Percentiles rank a stretch among this genome's conserved stretches.
phyloP scores from a whole-genome alignment of 2,113 vertebrate genomes.

The Hippoglossus stenolepis region DNA sequence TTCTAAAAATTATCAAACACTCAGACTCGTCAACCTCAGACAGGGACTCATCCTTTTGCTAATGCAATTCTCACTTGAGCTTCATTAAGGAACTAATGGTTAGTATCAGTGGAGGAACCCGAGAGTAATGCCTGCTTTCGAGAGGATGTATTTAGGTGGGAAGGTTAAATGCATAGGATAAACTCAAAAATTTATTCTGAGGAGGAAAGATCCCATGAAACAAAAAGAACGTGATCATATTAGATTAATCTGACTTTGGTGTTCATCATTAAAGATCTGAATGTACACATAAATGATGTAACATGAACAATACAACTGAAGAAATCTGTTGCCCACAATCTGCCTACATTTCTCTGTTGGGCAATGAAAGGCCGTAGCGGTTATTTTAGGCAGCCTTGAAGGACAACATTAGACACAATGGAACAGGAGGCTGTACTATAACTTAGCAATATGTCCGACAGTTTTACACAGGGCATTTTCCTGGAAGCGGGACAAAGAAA shows the following conservation, averaged over 20 bases:
- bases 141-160: neutral
- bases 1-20: conserved; percentile 47
- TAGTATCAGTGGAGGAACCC: neutral
- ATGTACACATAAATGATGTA: neutral
- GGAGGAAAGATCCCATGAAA: neutral
- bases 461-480: conserved; percentile 3
- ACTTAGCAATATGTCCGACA: neutral
- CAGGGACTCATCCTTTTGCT: conserved; percentile 36
- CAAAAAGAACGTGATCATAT: neutral
- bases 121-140: too few species aligned
- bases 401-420: conserved; percentile 12
- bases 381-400: conserved; percentile 12
- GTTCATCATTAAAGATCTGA: neutral
- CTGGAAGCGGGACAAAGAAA: conserved; percentile 2
- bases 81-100: conserved; percentile 35
- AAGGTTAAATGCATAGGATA: conserved; percentile 4
- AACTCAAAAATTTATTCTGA: neutral
- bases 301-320: neutral
- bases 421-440: neutral
- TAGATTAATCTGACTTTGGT: neutral
- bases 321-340: neutral
- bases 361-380: conserved; percentile 7
- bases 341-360: neutral
- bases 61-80: conserved; percentile 46
- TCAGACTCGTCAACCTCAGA: conserved; percentile 11